Conservation (phyloP, 1,140 invertebrate species). For the Gryllus bimaculatus region DNA sequence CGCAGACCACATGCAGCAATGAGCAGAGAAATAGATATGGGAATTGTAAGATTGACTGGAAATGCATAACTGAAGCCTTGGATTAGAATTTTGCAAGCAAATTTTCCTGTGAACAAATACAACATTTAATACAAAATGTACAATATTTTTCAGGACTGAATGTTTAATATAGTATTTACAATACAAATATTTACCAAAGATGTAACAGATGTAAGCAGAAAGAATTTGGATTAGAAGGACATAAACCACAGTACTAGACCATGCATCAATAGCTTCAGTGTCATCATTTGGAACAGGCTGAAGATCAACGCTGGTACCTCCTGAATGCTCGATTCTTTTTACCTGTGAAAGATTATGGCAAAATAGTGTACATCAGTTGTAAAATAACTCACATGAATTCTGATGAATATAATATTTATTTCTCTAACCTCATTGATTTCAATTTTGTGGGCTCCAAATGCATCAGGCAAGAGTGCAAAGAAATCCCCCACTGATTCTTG, state of each 20-base stretch:
- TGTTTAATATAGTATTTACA: neutral
- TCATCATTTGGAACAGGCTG: constrained; percentile 47
- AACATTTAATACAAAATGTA: neutral
- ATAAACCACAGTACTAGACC: constrained; percentile 62
- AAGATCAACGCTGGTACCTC: neutral
- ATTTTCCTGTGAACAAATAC: constrained; percentile 55
- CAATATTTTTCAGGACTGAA: no score
- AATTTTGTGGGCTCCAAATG: constrained; percentile 70
- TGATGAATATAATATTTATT: neutral
- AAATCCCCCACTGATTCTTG: constrained; percentile 51
- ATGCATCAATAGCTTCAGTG: constrained; percentile 55
- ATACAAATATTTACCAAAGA: constrained; percentile 53
- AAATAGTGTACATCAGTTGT: no score
- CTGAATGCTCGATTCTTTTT: no score
- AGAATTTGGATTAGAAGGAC: constrained; percentile 73
- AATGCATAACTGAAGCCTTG: constrained; percentile 95
- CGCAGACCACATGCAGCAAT: constrained; percentile 82
- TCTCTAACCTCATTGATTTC: constrained; percentile 56
- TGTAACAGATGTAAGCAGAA: constrained; percentile 77
- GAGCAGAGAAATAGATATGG: constrained; percentile 75
- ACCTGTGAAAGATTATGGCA: no score
- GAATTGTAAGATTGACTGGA: constrained; percentile 85
- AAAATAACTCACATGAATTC: neutral
- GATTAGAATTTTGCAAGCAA: constrained; percentile 92
- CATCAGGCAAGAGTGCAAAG: constrained; percentile 61